phyloP scores from a whole-genome alignment of 2,113 vertebrate species.

The Helogale parvula region DNA sequence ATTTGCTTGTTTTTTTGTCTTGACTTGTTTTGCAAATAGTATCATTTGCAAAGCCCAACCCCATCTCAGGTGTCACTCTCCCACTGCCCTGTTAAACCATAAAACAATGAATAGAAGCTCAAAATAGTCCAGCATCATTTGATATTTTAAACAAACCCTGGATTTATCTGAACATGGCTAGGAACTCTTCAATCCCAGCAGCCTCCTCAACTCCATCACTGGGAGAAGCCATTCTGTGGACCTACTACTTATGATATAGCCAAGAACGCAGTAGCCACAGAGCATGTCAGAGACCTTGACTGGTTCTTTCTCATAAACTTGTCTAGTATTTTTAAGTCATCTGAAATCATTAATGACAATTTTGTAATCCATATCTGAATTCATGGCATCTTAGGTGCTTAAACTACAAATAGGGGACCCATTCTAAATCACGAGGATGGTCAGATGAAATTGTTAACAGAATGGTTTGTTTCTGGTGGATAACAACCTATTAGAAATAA shows the following conservation, averaged over 20 bases:
- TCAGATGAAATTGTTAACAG: slow-evolving; percentile 54
- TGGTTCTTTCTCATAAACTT: background rate
- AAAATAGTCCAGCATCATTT: background rate
- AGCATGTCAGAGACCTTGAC: background rate
- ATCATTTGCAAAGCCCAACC: background rate
- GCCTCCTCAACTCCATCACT: fast-evolving
- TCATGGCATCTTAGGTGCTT: background rate
- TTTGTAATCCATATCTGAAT: background rate
- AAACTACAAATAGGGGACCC: background rate
- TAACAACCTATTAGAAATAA: slow-evolving; percentile 65
- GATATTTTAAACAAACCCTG: background rate
- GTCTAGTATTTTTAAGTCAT: background rate
- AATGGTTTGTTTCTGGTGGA: background rate
- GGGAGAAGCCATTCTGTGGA: background rate
- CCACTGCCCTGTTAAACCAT: background rate
- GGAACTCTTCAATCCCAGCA: background rate
- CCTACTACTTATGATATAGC: background rate
- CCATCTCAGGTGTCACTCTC: background rate
- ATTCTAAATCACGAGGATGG: slow-evolving; percentile 29
- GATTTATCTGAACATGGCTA: background rate
- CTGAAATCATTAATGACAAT: background rate
- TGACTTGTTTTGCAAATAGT: background rate
- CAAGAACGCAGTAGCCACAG: background rate
- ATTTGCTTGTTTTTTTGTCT: background rate
- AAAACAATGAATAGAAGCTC: background rate